Percentiles rank a stretch among this genome's conserved stretches.
phyloP scores from a whole-genome alignment of 2,888 invertebrate genomes.

The Cheilosia grossa region DNA sequence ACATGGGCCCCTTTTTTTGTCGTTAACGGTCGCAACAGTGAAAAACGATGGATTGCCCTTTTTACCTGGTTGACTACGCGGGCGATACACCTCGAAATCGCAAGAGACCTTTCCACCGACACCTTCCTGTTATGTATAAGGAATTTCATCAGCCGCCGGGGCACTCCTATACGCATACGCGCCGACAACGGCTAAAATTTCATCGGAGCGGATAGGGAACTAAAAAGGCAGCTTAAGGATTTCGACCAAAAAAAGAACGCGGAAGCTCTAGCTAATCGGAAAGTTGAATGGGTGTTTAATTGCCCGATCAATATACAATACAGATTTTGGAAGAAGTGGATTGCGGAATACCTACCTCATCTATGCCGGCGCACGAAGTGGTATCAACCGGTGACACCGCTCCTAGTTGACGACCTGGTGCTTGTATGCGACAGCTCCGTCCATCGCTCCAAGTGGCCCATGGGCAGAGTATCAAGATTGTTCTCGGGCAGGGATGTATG shows the following conservation, averaged over 20 bases:
- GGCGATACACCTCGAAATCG: conserved; percentile 19
- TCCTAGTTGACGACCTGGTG: background rate
- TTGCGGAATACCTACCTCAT: background rate
- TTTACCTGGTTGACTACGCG: conserved; percentile 30
- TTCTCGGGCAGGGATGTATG: background rate
- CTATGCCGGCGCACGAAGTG: conserved; percentile 58
- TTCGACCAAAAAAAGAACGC: conserved; percentile 7
- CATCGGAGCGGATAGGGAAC: background rate
- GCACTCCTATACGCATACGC: conserved; percentile 1
- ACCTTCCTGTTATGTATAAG: conserved; percentile 1
- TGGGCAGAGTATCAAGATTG: background rate
- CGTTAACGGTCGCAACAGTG: background rate
- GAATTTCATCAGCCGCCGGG: background rate
- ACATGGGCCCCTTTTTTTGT: conserved; percentile 10
- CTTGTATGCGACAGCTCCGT: conserved; percentile 7
- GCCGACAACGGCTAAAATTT: conserved; percentile 31
- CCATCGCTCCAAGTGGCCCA: conserved; percentile 10
- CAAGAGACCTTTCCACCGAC: background rate
- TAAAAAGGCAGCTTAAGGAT: conserved; percentile 1
- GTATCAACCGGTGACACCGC: conserved; percentile 10
- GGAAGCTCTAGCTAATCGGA: background rate
- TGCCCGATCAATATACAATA: background rate
- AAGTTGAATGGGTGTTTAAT: conserved; percentile 15
- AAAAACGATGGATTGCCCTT: conserved; percentile 25
- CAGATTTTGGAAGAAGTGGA: conserved; percentile 4